These are phyloP conservation scores for Tortrix viridana DNA, from an alignment of 2,888 invertebrate genomes.

Conservation along the genomic window DNA sequence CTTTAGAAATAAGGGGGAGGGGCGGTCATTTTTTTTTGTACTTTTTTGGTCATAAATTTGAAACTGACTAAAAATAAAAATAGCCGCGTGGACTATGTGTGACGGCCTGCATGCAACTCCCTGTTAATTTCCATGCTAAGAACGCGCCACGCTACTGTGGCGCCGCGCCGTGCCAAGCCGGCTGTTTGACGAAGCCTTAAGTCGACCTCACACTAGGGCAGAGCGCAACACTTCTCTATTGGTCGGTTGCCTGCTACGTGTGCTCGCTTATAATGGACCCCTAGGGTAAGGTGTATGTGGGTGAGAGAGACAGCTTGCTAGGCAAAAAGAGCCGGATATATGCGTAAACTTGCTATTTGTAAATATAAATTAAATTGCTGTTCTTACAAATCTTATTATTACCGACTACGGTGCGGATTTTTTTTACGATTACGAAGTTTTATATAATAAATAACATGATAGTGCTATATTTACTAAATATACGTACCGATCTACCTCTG, in stretches of 20 bases:
- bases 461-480: slow-evolving; percentile 53
- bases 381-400: slow-evolving; percentile 50
- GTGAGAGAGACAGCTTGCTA: slow-evolving; percentile 54
- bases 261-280: slow-evolving; percentile 25
- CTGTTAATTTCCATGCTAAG: too few relatives aligned
- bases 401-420: slow-evolving; percentile 48
- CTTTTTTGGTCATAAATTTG: too few relatives aligned
- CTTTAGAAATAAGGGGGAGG: too few relatives aligned
- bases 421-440: slow-evolving; percentile 44
- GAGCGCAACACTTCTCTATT: neutral
- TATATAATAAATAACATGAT: slow-evolving; percentile 35
- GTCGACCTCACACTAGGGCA: neutral
- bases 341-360: slow-evolving; percentile 71
- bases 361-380: slow-evolving; percentile 63
- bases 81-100: too few relatives aligned
- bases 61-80: too few relatives aligned
- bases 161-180: too few relatives aligned
- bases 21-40: too few relatives aligned
- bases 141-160: too few relatives aligned
- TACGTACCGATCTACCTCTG: slow-evolving; percentile 79
- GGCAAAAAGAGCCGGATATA: slow-evolving; percentile 55
- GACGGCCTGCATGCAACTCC: too few relatives aligned
- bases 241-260: neutral
- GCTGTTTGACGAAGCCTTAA: too few relatives aligned
- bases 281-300: slow-evolving; percentile 44